A percentile compares a stretch with the other conserved stretches of the same genome.
These are phyloP conservation scores for Luperina testacea DNA, from an alignment of 2,888 invertebrate genomes.

Conservation along the genomic window DNA sequence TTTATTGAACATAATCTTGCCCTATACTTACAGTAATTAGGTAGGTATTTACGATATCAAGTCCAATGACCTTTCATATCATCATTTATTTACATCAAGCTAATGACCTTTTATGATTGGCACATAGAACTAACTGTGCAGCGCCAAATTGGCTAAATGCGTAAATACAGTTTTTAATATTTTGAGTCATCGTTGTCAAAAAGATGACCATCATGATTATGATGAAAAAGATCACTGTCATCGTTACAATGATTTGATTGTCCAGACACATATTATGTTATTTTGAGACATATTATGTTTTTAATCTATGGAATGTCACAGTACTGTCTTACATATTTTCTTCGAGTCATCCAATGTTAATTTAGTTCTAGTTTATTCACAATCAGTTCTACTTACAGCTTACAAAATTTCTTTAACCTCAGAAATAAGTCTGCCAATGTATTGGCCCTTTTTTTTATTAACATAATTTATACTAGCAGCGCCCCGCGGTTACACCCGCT, in stretches of 20 bases:
- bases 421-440: not conserved
- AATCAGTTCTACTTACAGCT: not conserved
- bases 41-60: not conserved
- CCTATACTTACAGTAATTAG: not conserved
- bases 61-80: conserved; percentile 44
- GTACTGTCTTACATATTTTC: not conserved
- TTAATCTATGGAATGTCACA: not conserved
- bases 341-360: not conserved
- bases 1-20: not conserved
- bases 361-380: not conserved
- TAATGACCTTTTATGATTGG: conserved; percentile 32
- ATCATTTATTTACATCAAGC: conserved; percentile 25
- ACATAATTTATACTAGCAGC: too few relatives aligned
- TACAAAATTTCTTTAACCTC: not conserved
- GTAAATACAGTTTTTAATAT: not conserved
- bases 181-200: not conserved
- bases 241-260: not conserved
- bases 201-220: not conserved
- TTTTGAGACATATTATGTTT: not conserved
- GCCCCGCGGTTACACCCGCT: too few relatives aligned
- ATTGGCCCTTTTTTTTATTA: too few relatives aligned
- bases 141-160: not conserved
- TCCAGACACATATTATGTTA: not conserved
- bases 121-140: not conserved
- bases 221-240: not conserved